A percentile compares a stretch with the other conserved stretches of the same genome.
These are phyloP conservation scores for Dasyornis broadbenti DNA, from an alignment of 2,113 vertebrate genomes.

Conservation along the genomic window DNA sequence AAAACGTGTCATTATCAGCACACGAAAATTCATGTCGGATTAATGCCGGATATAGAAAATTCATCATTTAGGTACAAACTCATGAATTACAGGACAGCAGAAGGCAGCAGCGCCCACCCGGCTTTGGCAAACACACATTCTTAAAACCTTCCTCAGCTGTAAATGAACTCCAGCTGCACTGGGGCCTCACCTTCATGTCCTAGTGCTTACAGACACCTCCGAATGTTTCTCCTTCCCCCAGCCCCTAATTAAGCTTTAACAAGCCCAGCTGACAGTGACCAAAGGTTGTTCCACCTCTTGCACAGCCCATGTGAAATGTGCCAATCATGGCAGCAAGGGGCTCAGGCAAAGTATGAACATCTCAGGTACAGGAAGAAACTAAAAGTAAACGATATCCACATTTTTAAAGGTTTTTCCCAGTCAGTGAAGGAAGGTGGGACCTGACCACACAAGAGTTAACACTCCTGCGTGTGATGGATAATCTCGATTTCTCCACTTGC, in stretches of 20 bases:
- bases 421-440: not conserved
- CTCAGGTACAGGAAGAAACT: not conserved
- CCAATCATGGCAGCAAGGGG: not conserved
- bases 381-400: not conserved
- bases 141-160: not conserved
- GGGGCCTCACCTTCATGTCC: not conserved
- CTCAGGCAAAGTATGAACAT: not conserved
- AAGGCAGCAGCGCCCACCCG: not conserved
- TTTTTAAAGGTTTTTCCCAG: not conserved
- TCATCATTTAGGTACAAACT: not conserved
- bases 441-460: not conserved
- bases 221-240: not conserved
- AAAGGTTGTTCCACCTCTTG: not conserved
- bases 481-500: not conserved
- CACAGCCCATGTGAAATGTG: rapidly evolving
- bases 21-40: not conserved
- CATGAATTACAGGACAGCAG: not conserved
- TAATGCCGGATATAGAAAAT: not conserved
- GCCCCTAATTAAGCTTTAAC: not conserved
- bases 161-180: not conserved
- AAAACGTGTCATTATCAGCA: not conserved
- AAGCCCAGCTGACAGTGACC: not conserved
- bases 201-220: not conserved
- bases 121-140: not conserved
- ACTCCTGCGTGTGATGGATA: not conserved